These are phyloP conservation scores for Apodemia hepburni DNA, from an alignment of 2,888 invertebrate genomes.

Conservation along the genomic window DNA sequence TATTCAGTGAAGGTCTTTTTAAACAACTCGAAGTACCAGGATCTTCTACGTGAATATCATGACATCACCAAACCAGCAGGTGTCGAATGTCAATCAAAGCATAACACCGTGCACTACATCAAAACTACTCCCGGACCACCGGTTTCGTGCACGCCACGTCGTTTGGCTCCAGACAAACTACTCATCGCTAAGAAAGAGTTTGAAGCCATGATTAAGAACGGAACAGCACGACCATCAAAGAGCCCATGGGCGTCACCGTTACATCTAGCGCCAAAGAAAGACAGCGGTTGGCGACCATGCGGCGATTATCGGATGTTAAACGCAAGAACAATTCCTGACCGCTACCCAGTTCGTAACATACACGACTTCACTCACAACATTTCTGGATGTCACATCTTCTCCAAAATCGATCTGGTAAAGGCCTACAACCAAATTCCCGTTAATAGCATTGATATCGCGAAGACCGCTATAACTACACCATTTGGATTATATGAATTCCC, in stretches of 20 bases:
- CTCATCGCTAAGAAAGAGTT: neutral
- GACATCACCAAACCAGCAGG: neutral
- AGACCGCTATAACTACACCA: conserved; percentile 31
- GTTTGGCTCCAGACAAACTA: conserved; percentile 25
- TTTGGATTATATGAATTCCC: neutral
- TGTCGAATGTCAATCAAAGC: neutral
- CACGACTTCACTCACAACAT: conserved; percentile 14
- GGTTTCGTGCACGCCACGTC: conserved; percentile 24
- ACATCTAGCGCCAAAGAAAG: conserved; percentile 22
- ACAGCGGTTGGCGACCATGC: conserved; percentile 34
- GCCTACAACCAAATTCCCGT: conserved; percentile 52
- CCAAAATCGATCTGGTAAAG: conserved; percentile 22
- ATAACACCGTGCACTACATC: conserved; percentile 17
- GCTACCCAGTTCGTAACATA: conserved; percentile 40
- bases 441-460: conserved; percentile 35
- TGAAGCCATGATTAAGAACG: conserved; percentile 15
- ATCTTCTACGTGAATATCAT: neutral
- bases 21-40: neutral
- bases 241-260: conserved; percentile 28
- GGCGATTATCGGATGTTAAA: conserved; percentile 43
- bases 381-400: neutral
- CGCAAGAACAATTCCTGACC: conserved; percentile 34
- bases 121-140: conserved; percentile 26
- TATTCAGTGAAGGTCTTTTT: neutral
- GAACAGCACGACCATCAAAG: conserved; percentile 24